Percentiles rank a stretch among this genome's conserved stretches.
These are phyloP conservation scores for Theodoxus fluviatilis DNA, from an alignment of 2,888 invertebrate genomes.

Conservation along the genomic window DNA sequence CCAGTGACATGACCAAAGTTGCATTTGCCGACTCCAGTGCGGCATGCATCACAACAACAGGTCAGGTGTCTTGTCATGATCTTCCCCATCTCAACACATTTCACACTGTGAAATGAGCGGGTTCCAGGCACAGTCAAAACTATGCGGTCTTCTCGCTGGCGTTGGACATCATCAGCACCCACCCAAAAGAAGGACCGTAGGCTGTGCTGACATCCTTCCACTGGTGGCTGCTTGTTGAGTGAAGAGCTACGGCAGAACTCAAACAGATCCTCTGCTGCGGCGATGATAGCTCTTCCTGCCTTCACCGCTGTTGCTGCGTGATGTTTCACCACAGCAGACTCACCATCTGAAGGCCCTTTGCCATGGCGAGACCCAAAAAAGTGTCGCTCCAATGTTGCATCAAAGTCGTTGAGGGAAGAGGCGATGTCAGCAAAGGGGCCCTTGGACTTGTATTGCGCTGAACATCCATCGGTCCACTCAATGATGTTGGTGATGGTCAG, in stretches of 20 bases:
- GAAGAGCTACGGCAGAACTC: background rate
- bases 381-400: conserved; percentile 1
- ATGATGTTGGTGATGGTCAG: background rate
- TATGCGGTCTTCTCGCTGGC: background rate
- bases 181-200: conserved; percentile 15
- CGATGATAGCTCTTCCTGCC: background rate
- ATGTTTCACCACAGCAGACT: conserved; percentile 19
- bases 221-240: conserved; percentile 14
- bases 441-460: conserved; percentile 10
- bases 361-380: conserved; percentile 22
- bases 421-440: conserved; percentile 19
- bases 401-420: background rate
- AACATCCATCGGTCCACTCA: conserved; percentile 18
- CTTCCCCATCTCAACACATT: background rate
- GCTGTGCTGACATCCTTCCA: background rate
- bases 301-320: background rate
- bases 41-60: background rate
- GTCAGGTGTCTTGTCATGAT: background rate
- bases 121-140: conserved; percentile 1
- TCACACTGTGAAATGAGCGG: background rate
- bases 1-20: background rate
- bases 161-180: background rate
- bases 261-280: background rate
- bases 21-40: background rate
- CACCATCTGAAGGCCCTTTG: conserved; percentile 16